Conservation (phyloP, 2,797 vertebrate species). For the Platyrinchus mystaceus region DNA sequence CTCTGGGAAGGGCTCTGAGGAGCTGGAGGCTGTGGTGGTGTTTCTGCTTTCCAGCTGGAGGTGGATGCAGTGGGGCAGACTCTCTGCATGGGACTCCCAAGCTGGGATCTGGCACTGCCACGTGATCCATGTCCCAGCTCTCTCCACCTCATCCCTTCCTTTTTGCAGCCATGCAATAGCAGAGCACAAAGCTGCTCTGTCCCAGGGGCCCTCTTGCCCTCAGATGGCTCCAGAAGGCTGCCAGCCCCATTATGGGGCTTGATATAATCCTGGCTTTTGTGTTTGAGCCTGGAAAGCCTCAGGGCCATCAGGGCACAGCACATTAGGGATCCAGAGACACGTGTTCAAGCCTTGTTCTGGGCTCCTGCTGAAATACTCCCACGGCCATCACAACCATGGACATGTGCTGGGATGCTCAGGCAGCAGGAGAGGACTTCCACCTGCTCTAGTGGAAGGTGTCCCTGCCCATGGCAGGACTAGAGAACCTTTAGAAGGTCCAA, state of each 20-base stretch:
- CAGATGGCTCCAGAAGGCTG: neutral
- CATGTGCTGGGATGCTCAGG: neutral
- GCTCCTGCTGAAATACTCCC: neutral
- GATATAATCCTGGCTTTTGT: neutral
- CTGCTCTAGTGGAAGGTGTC: neutral
- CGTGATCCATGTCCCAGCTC: neutral
- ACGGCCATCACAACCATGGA: rapidly evolving
- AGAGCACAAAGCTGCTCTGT: neutral
- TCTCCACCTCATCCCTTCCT: neutral
- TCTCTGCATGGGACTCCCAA: neutral
- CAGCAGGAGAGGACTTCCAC: neutral
- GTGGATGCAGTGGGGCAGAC: neutral
- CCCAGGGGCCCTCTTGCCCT: neutral
- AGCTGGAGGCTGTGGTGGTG: neutral
- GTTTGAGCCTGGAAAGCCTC: neutral
- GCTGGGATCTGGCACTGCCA: neutral
- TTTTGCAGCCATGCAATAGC: neutral
- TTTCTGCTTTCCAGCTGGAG: neutral
- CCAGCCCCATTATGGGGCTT: neutral
- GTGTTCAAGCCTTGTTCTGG: neutral
- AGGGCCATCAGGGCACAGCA: neutral
- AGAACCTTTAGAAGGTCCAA: neutral
- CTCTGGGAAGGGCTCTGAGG: neutral
- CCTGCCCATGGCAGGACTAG: neutral
- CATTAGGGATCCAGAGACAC: neutral